phyloP scores from a whole-genome alignment of 1,140 invertebrate species.

The Zophobas morio region DNA sequence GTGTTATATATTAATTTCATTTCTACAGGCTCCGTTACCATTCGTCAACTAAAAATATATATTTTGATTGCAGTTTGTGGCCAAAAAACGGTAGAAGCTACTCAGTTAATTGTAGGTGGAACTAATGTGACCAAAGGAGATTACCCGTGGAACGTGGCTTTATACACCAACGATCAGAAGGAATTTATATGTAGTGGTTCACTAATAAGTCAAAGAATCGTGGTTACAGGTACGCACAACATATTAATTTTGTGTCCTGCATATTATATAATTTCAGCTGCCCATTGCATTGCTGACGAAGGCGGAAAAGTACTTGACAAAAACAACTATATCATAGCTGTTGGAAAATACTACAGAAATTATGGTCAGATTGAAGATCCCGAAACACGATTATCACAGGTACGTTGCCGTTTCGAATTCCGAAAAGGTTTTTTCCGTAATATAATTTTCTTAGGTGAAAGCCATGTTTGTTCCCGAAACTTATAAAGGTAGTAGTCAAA shows the following conservation, averaged over 20 bases:
- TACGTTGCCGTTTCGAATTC: neutral
- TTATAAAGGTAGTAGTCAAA: constrained; percentile 1
- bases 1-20: too few relatives aligned
- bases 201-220: constrained; percentile 48
- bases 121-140: neutral
- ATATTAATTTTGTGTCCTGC: neutral
- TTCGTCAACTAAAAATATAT: too few relatives aligned
- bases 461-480: neutral
- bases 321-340: constrained; percentile 49
- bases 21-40: too few relatives aligned
- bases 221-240: constrained; percentile 39
- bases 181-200: constrained; percentile 24
- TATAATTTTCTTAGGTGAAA: neutral
- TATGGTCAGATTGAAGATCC: neutral
- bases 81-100: neutral
- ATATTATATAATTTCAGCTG: constrained; percentile 47
- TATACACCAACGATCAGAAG: constrained; percentile 5
- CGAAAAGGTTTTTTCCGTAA: too few relatives aligned
- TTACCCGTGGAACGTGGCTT: constrained; percentile 27
- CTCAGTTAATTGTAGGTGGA: constrained; percentile 11
- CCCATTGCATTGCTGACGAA: constrained; percentile 57
- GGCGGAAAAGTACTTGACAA: constrained; percentile 26
- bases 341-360: constrained; percentile 58
- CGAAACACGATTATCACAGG: constrained; percentile 11
- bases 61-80: constrained; percentile 24